Base-by-base conservation (phyloP, 2,888 invertebrate species). In the Xylota sylvarum region DNA sequence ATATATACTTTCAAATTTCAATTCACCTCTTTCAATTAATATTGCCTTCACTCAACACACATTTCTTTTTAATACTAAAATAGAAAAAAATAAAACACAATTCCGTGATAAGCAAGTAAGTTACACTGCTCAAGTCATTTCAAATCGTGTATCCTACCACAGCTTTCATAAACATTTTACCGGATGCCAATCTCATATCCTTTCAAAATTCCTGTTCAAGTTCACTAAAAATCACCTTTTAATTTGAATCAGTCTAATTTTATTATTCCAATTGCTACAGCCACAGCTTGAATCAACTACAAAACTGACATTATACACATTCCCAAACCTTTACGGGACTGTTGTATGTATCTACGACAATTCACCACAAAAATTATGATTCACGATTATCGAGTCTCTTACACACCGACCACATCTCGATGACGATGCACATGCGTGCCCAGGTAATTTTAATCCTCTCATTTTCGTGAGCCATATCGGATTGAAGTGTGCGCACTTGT, bases 371-470 rank as follows among this genome's bases (percentile, higher is more conserved):
- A 23, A 72, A 12, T 67, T 83, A 73, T 60, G 50, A 78, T 58
- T 43, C 82, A 82, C 65, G 76, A 65, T 60, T 72, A 60, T 27
- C 55, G 37, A 30, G 37, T 55, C 55, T 50, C 62, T 40, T 78
- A 48, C 62, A 72, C 43, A 19, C 60, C 37, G 67, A 32, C 40
- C 73, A 50, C 69, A 74, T 73, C 35, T 67, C 52, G 58, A 67
- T 83, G 70, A 67, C 73, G 56, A 70, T 78, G 83, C 72, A 60
- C 32, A 77, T 83, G 83, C 78, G 78, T 83, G 83, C 78, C 12
- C 60, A 65, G 65, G 77, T 46, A 67, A 83, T 83, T 78, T 83
- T 55, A 62, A 55, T 30, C 37, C 40, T 55, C 67, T 78, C 27
- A 83, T 76, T 65, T 74, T 74, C 65, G 19, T 35, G 27, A 48